Conservation (phyloP, 2,113 vertebrate genomes). For the Sinocyclocheilus anophthalmus region DNA sequence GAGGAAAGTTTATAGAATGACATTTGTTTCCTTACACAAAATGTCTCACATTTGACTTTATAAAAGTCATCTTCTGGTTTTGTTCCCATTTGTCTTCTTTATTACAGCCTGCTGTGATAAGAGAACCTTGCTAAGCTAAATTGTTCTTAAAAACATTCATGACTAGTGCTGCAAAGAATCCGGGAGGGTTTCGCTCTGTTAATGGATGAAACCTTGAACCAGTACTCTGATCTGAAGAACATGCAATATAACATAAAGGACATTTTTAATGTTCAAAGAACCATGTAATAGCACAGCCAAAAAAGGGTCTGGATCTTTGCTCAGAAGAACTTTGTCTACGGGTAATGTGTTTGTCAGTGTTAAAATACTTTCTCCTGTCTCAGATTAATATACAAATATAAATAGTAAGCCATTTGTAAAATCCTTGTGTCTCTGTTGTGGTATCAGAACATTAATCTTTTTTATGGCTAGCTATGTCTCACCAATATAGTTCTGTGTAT, state of each 20-base stretch:
- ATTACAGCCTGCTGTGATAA: not conserved
- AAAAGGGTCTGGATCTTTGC: not conserved
- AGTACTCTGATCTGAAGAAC: not conserved
- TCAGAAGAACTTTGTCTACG: not conserved
- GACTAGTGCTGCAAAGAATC: not conserved
- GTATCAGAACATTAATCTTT: not conserved
- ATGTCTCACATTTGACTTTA: not conserved
- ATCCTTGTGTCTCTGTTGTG: not conserved
- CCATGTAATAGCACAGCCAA: not conserved
- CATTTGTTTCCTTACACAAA: not conserved
- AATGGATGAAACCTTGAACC: not conserved
- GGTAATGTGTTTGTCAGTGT: not conserved
- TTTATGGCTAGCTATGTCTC: not conserved
- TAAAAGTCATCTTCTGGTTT: not conserved
- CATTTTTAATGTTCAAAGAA: not conserved
- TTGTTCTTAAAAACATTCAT: not conserved
- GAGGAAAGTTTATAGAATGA: not conserved
- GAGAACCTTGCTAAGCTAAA: not conserved
- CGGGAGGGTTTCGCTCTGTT: not conserved
- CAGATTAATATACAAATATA: not conserved
- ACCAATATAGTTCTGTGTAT: not conserved
- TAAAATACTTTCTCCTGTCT: not conserved
- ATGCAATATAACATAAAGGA: not conserved
- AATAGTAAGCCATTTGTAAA: not conserved
- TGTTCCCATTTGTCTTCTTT: not conserved